Conservation (phyloP, 1,140 invertebrate genomes). For the Chymomyza costata region DNA sequence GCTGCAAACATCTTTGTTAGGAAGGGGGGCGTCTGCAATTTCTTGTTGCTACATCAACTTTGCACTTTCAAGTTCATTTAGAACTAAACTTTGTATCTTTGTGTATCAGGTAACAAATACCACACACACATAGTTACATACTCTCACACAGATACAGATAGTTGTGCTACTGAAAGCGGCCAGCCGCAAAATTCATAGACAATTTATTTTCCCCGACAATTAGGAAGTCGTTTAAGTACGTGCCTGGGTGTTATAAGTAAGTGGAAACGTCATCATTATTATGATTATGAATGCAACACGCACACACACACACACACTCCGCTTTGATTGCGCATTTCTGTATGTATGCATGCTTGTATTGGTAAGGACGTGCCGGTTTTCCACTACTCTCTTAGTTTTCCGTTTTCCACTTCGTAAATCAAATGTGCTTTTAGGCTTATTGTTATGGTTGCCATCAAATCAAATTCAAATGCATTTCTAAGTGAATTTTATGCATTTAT, state of each 20-base stretch:
- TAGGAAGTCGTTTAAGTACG: slow-evolving; percentile 30
- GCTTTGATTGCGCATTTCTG: neutral
- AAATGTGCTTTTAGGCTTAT: too few species aligned
- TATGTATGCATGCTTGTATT: too few species aligned
- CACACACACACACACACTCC: slow-evolving; percentile 3
- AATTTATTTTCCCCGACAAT: slow-evolving; percentile 40
- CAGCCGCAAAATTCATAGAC: slow-evolving; percentile 23
- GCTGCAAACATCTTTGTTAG: neutral
- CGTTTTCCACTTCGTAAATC: too few species aligned
- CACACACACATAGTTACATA: neutral
- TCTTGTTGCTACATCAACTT: slow-evolving; percentile 22
- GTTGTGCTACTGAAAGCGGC: neutral
- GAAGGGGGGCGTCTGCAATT: neutral
- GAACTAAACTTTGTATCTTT: slow-evolving; percentile 18
- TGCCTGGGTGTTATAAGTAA: slow-evolving; percentile 16
- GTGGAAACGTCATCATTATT: slow-evolving; percentile 27
- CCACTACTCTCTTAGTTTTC: too few species aligned
- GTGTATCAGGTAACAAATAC: slow-evolving; percentile 6
- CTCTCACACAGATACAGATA: neutral
- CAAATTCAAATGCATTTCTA: too few species aligned
- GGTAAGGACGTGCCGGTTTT: too few species aligned
- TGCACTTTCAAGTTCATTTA: slow-evolving; percentile 28
- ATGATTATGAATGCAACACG: neutral
- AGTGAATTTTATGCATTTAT: too few species aligned
- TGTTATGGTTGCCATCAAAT: too few species aligned